These are phyloP conservation scores for Myrmecobius fasciatus DNA, from an alignment of 2,113 vertebrate species.

Conservation along the genomic window DNA sequence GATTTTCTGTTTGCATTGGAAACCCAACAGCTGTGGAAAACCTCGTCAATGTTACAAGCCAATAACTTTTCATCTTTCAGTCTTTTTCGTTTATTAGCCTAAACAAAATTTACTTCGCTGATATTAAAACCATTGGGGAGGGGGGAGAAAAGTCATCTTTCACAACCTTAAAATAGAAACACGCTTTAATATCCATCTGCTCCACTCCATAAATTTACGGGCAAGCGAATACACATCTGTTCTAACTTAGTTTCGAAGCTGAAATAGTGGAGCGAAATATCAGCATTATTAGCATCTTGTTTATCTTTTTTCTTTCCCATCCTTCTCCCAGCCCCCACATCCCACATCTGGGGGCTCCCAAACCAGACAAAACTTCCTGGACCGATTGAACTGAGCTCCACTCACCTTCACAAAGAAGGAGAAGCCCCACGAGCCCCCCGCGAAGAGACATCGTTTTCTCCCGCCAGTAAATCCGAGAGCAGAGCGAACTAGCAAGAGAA, in stretches of 20 bases:
- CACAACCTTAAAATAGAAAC: constrained; percentile 48
- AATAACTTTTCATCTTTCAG: constrained; percentile 60
- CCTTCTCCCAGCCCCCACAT: background rate
- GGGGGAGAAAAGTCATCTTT: background rate
- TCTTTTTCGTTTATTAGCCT: constrained; percentile 59
- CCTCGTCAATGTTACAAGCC: constrained; percentile 53
- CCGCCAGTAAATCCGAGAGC: background rate
- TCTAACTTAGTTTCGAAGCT: constrained; percentile 60
- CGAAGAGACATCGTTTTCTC: constrained; percentile 34
- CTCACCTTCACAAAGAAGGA: constrained; percentile 79
- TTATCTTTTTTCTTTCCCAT: background rate
- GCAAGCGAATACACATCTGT: constrained; percentile 67
- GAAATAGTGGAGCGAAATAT: constrained; percentile 7
- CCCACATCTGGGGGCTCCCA: background rate
- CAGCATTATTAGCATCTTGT: constrained; percentile 8
- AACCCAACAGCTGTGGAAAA: constrained; percentile 73
- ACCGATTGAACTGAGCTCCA: background rate
- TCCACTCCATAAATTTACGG: constrained; percentile 62
- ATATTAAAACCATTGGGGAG: background rate
- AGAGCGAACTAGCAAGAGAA: background rate
- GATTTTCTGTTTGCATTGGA: constrained; percentile 79
- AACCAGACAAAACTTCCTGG: background rate
- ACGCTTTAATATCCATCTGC: constrained; percentile 27
- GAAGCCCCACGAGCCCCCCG: constrained; percentile 33
- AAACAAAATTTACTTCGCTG: constrained; percentile 29